Percentiles rank a stretch among this genome's conserved stretches.
These are phyloP conservation scores for Lacanobia oleracea DNA, from an alignment of 2,888 invertebrate species.

Conservation along the genomic window DNA sequence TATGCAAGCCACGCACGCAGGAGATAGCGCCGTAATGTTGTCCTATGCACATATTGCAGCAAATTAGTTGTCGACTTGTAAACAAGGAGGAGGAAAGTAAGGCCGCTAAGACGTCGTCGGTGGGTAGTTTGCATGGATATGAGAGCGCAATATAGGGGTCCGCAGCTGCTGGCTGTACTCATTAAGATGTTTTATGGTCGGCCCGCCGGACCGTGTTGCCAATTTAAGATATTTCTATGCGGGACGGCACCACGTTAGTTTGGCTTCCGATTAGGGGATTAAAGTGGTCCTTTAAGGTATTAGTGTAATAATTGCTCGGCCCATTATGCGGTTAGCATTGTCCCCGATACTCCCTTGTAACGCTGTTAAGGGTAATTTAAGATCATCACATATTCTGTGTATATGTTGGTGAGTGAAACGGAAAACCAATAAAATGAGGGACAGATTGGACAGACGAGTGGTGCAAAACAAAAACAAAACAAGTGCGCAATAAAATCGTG, in stretches of 20 bases:
- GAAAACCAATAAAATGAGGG: slow-evolving; percentile 51
- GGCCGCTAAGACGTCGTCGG: slow-evolving; percentile 87
- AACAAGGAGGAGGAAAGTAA: slow-evolving; percentile 88
- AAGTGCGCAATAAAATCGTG: slow-evolving; percentile 73
- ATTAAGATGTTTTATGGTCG: slow-evolving; percentile 91
- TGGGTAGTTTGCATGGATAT: slow-evolving; percentile 91
- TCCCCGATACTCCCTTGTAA: slow-evolving; percentile 72
- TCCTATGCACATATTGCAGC: slow-evolving; percentile 91
- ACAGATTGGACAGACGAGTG: slow-evolving; percentile 49
- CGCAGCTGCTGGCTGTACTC: slow-evolving; percentile 90
- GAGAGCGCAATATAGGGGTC: slow-evolving; percentile 89
- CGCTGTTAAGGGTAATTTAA: slow-evolving; percentile 70
- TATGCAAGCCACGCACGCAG: slow-evolving; percentile 90
- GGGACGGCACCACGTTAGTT: slow-evolving; percentile 89
- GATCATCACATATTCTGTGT: slow-evolving; percentile 64
- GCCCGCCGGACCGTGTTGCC: slow-evolving; percentile 90
- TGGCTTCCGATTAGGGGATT: slow-evolving; percentile 90
- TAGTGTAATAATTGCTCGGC: slow-evolving; percentile 88
- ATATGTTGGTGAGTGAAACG: slow-evolving; percentile 17
- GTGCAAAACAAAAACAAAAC: slow-evolving; percentile 71
- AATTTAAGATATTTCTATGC: slow-evolving; percentile 91
- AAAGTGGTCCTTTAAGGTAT: slow-evolving; percentile 89
- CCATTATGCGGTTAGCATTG: slow-evolving; percentile 86
- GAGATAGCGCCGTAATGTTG: slow-evolving; percentile 89
- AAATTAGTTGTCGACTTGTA: slow-evolving; percentile 91